Evolutionary conservation across 1,140 invertebrate genomes (phyloP).

Genomic region (Drosophila persimilis): DNA sequence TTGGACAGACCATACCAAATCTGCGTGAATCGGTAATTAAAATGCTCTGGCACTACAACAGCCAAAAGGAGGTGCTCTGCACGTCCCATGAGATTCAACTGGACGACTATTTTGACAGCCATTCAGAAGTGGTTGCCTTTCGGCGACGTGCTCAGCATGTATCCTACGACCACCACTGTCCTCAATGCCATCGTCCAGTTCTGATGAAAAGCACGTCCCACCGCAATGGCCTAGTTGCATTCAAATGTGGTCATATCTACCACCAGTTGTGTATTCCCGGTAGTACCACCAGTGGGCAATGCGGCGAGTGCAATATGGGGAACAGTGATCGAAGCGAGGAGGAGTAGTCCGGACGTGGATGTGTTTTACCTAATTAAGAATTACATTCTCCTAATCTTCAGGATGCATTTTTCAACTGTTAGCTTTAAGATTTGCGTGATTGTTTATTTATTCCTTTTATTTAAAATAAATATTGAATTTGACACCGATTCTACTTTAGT

Average conservation of each 20-base stretch:
- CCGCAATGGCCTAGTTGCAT: conserved; percentile 89
- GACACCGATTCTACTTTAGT: not conserved
- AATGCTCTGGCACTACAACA: conserved; percentile 97
- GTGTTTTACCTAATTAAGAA: no score
- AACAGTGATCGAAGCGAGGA: conserved; percentile 2
- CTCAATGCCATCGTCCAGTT: conserved; percentile 89
- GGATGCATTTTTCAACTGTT: conserved; percentile 12
- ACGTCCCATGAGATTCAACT: conserved; percentile 94
- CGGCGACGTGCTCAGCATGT: conserved; percentile 91
- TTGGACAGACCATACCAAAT: conserved; percentile 93
- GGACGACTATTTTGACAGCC: conserved; percentile 94
- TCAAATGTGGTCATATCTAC: conserved; percentile 95
- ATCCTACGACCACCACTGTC: conserved; percentile 89
- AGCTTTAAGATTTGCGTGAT: conserved; percentile 37
- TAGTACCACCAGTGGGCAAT: conserved; percentile 83
- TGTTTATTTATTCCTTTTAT: conserved; percentile 46
- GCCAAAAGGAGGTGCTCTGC: conserved; percentile 95
- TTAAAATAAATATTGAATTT: conserved; percentile 17
- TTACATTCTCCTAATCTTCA: no score
- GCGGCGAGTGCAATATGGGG: conserved; percentile 84
- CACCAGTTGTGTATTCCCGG: conserved; percentile 92
- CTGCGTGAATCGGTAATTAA: conserved; percentile 95
- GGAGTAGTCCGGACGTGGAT: conserved; percentile 2
- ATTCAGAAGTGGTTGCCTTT: conserved; percentile 90
- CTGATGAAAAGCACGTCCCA: conserved; percentile 86